Evolutionary conservation across 2,797 vertebrate genomes (phyloP).

Genomic region (Uromys caudimaculatus): DNA sequence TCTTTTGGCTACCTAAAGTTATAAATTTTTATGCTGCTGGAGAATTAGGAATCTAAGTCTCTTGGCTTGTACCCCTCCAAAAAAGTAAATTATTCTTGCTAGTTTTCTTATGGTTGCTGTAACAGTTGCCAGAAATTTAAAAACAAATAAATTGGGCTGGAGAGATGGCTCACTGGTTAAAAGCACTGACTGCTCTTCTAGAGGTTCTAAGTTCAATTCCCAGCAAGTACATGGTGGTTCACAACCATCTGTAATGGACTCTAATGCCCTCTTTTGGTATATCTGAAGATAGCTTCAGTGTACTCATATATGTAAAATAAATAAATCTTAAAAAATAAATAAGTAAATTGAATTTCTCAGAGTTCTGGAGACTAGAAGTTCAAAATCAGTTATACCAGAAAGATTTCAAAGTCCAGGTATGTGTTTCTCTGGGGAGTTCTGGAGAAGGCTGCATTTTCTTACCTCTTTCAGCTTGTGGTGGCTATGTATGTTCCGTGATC

Average conservation of each 20-base stretch:
- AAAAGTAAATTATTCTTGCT: constrained; percentile 32
- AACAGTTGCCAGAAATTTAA: neutral
- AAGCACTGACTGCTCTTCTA: too few relatives aligned
- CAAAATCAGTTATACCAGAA: neutral
- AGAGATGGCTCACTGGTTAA: too few relatives aligned
- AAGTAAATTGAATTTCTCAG: neutral
- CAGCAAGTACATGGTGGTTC: too few relatives aligned
- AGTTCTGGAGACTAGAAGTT: neutral
- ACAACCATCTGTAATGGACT: too few relatives aligned
- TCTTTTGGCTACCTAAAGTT: neutral
- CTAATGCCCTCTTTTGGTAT: too few relatives aligned
- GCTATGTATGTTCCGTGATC: neutral
- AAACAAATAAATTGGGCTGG: neutral
- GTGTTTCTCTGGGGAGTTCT: neutral
- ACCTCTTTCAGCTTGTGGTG: neutral
- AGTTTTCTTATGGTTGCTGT: constrained; percentile 19
- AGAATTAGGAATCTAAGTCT: constrained; percentile 4
- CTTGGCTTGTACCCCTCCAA: neutral
- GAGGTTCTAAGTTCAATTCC: too few relatives aligned
- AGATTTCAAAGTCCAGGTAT: neutral
- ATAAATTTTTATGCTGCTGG: neutral
- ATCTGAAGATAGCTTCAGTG: too few relatives aligned
- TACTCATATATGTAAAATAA: too few relatives aligned
- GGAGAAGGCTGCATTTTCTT: neutral
- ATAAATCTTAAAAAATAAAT: neutral